phyloP scores from a whole-genome alignment of 2,888 invertebrate genomes.

The Drosophila suboccidentalis region DNA sequence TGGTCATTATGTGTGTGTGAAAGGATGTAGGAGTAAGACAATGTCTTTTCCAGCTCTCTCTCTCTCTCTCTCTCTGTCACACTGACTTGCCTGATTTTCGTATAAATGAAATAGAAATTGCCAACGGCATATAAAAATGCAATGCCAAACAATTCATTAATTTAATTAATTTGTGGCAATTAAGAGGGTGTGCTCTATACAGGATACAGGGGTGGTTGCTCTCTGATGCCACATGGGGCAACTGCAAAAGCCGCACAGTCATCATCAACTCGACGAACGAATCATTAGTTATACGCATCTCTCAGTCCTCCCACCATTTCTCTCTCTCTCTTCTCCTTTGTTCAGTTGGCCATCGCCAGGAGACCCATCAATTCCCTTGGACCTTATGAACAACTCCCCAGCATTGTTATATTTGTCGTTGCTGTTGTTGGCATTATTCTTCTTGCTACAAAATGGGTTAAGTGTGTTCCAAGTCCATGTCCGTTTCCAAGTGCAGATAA shows the following conservation, averaged over 20 bases:
- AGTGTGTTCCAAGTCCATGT: constrained; percentile 48
- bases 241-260: constrained; percentile 54
- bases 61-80: neutral
- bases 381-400: constrained; percentile 39
- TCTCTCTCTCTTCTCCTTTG: neutral
- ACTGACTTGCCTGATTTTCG: constrained; percentile 37
- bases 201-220: neutral
- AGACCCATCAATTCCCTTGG: constrained; percentile 44
- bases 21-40: neutral
- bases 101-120: constrained; percentile 58
- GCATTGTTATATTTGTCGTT: constrained; percentile 4
- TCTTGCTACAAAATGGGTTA: constrained; percentile 54
- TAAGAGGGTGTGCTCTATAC: constrained; percentile 60
- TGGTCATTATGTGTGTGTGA: constrained; percentile 44
- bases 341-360: constrained; percentile 33
- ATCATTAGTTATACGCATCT: constrained; percentile 50
- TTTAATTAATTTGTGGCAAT: constrained; percentile 83
- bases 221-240: constrained; percentile 46
- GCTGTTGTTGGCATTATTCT: constrained; percentile 11
- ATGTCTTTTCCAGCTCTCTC: neutral
- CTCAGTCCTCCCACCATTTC: neutral
- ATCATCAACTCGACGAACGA: constrained; percentile 57
- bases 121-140: constrained; percentile 55
- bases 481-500: constrained; percentile 35
- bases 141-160: constrained; percentile 82